Conservation (phyloP, 2,113 vertebrate genomes). For the Pachycephala philippinensis region DNA sequence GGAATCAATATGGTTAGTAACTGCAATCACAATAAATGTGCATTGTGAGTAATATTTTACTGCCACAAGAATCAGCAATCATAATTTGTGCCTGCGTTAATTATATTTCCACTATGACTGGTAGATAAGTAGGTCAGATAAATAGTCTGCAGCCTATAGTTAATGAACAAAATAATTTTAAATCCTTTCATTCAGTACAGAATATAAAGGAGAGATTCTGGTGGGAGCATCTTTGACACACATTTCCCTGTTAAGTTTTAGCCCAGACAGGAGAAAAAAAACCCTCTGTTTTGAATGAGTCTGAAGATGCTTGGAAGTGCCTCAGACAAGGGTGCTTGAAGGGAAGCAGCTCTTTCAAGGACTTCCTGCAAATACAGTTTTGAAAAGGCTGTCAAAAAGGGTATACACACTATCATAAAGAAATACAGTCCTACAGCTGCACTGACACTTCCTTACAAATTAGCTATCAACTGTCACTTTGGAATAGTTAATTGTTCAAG, state of each 20-base stretch:
- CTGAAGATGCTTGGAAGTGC: background rate
- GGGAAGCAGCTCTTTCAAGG: background rate
- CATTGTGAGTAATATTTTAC: background rate
- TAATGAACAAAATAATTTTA: background rate
- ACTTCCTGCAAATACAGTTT: background rate
- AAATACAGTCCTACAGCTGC: background rate
- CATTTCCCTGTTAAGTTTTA: background rate
- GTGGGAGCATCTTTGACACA: background rate
- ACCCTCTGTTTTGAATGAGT: background rate
- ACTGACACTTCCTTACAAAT: background rate
- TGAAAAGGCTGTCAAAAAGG: background rate
- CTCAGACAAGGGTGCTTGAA: background rate
- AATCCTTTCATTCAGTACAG: background rate
- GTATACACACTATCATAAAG: background rate
- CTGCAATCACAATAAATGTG: background rate
- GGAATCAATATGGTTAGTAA: background rate
- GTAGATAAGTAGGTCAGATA: background rate
- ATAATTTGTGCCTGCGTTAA: background rate
- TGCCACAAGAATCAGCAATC: background rate
- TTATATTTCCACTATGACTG: background rate
- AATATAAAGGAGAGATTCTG: background rate
- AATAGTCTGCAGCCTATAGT: background rate
- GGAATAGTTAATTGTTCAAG: background rate
- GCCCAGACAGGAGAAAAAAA: background rate
- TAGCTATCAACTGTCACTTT: background rate